Evolutionary conservation across 2,797 vertebrate genomes (phyloP).

Genomic region (Chaenodraco wilsoni): DNA sequence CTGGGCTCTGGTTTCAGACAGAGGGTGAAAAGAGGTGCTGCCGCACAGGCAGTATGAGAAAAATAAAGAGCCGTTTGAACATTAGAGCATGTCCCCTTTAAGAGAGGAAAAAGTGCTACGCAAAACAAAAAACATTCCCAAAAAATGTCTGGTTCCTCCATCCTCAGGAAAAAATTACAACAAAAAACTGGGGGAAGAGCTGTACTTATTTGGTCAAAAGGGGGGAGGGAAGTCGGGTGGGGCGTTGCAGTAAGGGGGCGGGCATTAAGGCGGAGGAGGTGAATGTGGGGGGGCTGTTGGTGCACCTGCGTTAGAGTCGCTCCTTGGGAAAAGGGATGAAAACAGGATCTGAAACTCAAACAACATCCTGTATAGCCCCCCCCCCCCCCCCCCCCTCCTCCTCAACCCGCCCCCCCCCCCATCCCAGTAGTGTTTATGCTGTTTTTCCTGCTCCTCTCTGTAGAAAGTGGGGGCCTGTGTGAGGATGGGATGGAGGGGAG

Average conservation of each 20-base stretch:
- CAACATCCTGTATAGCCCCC: conserved; percentile 78
- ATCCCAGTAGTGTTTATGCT: conserved; percentile 60
- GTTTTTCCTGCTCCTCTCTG: conserved; percentile 58
- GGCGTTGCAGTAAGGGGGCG: conserved; percentile 21
- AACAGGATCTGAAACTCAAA: conserved; percentile 81
- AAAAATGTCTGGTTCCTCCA: conserved; percentile 1
- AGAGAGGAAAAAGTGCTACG: conserved; percentile 11
- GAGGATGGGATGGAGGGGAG: neutral
- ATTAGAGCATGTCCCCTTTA: too few relatives aligned
- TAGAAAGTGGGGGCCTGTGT: conserved; percentile 40
- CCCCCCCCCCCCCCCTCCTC: neutral
- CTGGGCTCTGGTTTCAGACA: too few relatives aligned
- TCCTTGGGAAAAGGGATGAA: conserved; percentile 75
- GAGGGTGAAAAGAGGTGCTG: too few relatives aligned
- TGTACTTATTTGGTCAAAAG: conserved; percentile 39
- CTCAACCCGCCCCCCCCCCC: neutral
- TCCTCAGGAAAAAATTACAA: conserved; percentile 14
- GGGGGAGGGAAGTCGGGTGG: conserved; percentile 1
- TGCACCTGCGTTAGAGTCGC: conserved; percentile 75
- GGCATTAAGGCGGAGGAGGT: neutral
- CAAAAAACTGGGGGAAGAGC: conserved; percentile 34
- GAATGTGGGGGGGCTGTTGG: conserved; percentile 3
- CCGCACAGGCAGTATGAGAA: too few relatives aligned
- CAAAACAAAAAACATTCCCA: conserved; percentile 7
- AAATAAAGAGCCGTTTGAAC: too few relatives aligned